These are phyloP conservation scores for Sceliomorpha sp. DNA, from an alignment of 2,888 invertebrate genomes.

Conservation along the genomic window DNA sequence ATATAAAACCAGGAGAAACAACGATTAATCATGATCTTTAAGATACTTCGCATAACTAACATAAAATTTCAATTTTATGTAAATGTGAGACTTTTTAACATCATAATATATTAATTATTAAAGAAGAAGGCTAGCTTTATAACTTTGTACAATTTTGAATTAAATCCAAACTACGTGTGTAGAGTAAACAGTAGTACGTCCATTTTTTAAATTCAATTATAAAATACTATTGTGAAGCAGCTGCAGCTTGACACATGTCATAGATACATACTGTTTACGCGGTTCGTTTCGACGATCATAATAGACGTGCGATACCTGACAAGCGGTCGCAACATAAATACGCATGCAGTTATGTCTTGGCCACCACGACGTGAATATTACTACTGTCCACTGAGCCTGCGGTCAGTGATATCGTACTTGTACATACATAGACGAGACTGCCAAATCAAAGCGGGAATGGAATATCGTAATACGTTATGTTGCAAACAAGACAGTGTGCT, in stretches of 20 bases:
- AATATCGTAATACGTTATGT: too few species aligned
- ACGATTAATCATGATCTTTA: too few species aligned
- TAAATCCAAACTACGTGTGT: not conserved
- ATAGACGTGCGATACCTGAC: slow-evolving; percentile 56
- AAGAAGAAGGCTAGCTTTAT: too few species aligned
- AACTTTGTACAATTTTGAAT: not conserved
- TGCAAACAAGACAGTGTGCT: too few species aligned
- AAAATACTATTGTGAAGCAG: slow-evolving; percentile 1
- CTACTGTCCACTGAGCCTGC: slow-evolving; percentile 13
- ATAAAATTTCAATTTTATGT: too few species aligned
- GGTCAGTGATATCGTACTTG: not conserved
- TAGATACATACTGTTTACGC: slow-evolving; percentile 25
- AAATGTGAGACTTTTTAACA: too few species aligned
- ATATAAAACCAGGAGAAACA: too few species aligned
- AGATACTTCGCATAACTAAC: too few species aligned
- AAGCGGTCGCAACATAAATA: slow-evolving; percentile 58
- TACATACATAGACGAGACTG: not conserved
- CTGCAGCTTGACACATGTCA: slow-evolving; percentile 8
- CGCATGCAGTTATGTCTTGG: slow-evolving; percentile 20
- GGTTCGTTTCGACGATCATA: slow-evolving; percentile 28
- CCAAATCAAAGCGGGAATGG: too few species aligned
- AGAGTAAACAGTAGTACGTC: not conserved
- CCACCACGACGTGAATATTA: slow-evolving; percentile 11
- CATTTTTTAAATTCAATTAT: not conserved
- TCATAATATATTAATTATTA: too few species aligned